Base-by-base conservation (phyloP, 2,113 vertebrate species). In the Thryonomys swinderianus region DNA sequence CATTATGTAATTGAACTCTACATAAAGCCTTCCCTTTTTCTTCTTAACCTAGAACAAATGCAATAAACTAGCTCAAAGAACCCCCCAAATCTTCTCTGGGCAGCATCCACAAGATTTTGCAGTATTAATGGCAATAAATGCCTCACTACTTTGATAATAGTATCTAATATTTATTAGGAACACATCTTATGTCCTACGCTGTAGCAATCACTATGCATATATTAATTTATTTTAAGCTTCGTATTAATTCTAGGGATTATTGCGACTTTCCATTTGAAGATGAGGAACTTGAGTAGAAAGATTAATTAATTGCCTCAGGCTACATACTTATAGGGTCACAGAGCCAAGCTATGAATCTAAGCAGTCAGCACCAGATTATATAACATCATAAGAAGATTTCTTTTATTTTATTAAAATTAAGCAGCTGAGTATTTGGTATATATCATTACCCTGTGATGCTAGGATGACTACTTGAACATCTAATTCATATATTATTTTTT, bases 151-250 rank as follows among this genome's bases (percentile, higher is more conserved):
- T 83, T 71, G 48, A 62, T 55, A 53, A 73, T 53, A 59, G 53
- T 90, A 78, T 34, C 21, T 82, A 76, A 62, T 78, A 64, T 62
- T 82, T 90, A 86, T 89, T 74, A 82, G 59, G 45, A 69, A n/a
- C 16, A 83, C 27, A 34, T 45, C 80, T 92, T 32, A 71, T 85
- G 40, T 27, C 3, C 51, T 2, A 20, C 23, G 62, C 16, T 92
- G 81, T 83, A 25, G 21, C 85, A 76, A 55, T 45, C 74, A 53
- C 32, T 53, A 34, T 78, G 32, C 48, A 78, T 53, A 34, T 53
- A 21, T 78, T 78, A 78, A 53, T 78, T 3, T 78, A 32, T 78
- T 32, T 78, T 53, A 53, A 53, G 53, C 16, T 78, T 78, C 48
- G 90, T 69, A 13, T 37, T 84, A 67, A 92, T 30, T 32, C 9